phyloP scores from a whole-genome alignment of 2,797 vertebrate genomes.

The Amazona ochrocephala region DNA sequence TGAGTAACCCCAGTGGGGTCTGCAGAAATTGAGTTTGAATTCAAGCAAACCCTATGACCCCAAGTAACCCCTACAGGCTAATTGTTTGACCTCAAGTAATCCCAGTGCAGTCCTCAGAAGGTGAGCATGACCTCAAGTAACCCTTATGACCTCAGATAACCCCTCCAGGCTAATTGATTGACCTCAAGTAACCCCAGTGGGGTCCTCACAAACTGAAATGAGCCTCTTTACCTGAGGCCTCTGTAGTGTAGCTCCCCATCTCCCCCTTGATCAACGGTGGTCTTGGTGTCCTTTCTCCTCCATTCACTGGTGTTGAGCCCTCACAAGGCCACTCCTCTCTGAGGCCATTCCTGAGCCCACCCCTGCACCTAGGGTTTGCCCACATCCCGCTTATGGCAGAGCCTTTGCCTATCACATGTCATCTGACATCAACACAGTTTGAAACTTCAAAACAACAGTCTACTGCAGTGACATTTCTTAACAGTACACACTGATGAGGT shows the following conservation, averaged over 20 bases:
- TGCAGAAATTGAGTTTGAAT: neutral
- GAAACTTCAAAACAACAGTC: neutral
- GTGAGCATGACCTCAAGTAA: no score
- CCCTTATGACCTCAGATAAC: rapidly evolving
- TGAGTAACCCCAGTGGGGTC: neutral
- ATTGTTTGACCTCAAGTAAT: neutral
- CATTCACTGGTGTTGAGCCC: no score
- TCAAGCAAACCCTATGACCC: neutral
- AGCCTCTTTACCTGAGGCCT: neutral
- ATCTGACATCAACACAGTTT: no score
- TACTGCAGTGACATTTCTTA: neutral
- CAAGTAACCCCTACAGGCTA: neutral
- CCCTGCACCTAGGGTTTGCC: neutral
- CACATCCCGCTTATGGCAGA: neutral
- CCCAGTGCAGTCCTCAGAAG: rapidly evolving
- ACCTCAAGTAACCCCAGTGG: neutral
- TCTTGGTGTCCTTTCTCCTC: neutral
- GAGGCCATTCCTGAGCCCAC: neutral
- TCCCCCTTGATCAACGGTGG: neutral
- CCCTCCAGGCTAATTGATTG: neutral
- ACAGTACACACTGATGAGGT: rapidly evolving
- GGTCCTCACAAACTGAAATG: neutral
- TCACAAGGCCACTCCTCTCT: neutral
- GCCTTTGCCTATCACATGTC: neutral
- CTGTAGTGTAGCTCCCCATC: neutral